Evolutionary conservation across 53 echinoderm and acorn worm species (phyloP).

Genomic region (Patiria pectinifera): DNA sequence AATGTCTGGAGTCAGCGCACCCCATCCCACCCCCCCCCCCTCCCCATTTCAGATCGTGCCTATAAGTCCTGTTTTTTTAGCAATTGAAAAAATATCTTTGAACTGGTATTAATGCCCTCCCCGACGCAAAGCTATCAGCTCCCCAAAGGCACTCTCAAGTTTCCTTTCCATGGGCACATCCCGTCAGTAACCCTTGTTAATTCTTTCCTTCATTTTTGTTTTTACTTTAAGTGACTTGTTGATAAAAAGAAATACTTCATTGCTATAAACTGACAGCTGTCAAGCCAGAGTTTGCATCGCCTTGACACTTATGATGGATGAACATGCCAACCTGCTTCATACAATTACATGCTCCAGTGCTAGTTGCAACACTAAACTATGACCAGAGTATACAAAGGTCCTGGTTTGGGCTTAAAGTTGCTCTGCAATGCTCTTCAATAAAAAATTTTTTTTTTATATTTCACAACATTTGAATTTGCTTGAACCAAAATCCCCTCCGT

Average conservation of each 20-base stretch:
- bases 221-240: neutral
- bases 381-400: neutral
- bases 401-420: too few relatives aligned
- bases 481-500: too few relatives aligned
- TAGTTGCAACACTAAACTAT: neutral
- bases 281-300: neutral
- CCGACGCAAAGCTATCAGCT: neutral
- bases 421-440: too few relatives aligned
- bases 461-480: too few relatives aligned
- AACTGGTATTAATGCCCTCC: neutral
- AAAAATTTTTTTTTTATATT: too few relatives aligned
- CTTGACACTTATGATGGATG: neutral
- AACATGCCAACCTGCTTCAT: neutral
- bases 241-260: neutral
- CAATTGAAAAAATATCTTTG: too few relatives aligned
- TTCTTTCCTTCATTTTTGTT: slow-evolving; percentile 5
- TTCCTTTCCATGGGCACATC: neutral
- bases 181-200: neutral
- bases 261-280: neutral
- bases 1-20: too few relatives aligned
- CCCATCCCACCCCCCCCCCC: too few relatives aligned
- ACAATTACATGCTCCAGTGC: neutral
- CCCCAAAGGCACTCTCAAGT: neutral
- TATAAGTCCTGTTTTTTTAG: too few relatives aligned
- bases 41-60: too few relatives aligned